phyloP scores from a whole-genome alignment of 2,888 invertebrate species.

The Neria commutata region DNA sequence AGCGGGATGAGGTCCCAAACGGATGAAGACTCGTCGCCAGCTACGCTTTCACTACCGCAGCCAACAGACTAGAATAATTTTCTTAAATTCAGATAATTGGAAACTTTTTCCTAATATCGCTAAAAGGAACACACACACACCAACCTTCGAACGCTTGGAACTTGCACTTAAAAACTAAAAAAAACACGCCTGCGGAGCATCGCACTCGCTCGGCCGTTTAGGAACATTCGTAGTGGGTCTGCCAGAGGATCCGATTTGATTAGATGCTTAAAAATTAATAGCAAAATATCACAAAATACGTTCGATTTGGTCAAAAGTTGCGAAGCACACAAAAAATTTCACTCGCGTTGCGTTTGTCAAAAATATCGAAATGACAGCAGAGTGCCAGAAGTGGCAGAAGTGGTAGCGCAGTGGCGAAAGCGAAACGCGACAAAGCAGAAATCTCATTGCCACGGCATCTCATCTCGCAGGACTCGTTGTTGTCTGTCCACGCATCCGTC shows the following conservation, averaged over 20 bases:
- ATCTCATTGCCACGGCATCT: slow-evolving; percentile 40
- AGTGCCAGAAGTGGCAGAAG: no score
- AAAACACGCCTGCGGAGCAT: background rate
- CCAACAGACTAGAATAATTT: no score
- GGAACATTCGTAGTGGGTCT: slow-evolving; percentile 29
- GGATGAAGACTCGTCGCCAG: background rate
- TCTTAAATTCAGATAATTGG: no score
- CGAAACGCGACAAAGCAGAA: slow-evolving; percentile 53
- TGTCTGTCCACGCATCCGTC: no score
- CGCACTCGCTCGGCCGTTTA: slow-evolving; percentile 14
- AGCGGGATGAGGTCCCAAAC: background rate
- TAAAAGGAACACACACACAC: no score
- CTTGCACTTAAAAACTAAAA: background rate
- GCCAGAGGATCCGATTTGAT: background rate
- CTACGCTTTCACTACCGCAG: no score
- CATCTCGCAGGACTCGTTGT: slow-evolving; percentile 37
- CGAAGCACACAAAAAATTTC: slow-evolving; percentile 50
- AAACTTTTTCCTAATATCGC: no score
- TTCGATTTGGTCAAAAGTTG: slow-evolving; percentile 40
- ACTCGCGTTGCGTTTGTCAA: slow-evolving; percentile 55
- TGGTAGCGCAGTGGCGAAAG: slow-evolving; percentile 33
- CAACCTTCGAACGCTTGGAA: background rate
- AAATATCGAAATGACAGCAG: no score
- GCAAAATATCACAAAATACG: slow-evolving; percentile 39
- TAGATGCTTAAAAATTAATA: slow-evolving; percentile 33